Evolutionary conservation across 2,113 vertebrate genomes (phyloP).

Genomic region (Anas platyrhynchos): DNA sequence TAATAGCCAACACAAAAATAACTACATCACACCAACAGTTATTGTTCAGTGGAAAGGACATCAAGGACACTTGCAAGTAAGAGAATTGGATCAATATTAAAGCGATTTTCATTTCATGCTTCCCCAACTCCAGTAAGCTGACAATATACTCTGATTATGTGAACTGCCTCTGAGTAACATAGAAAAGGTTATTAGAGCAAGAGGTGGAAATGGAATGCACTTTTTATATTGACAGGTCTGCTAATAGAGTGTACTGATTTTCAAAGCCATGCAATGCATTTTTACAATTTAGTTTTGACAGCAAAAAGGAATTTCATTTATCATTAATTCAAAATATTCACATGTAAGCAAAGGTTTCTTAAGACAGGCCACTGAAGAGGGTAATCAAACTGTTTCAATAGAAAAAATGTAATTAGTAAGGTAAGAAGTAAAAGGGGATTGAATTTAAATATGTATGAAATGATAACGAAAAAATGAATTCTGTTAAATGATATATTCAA

Average conservation of each 20-base stretch:
- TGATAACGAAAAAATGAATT: conserved; percentile 48
- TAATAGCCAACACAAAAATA: conserved; percentile 65
- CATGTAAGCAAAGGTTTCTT: conserved; percentile 64
- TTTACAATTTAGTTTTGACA: conserved; percentile 76
- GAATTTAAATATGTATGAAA: conserved; percentile 52
- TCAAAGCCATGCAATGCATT: conserved; percentile 75
- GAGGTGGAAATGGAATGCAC: conserved; percentile 87
- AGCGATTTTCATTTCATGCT: conserved; percentile 99
- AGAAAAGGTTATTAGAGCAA: conserved; percentile 89
- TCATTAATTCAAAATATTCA: conserved; percentile 75
- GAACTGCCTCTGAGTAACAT: conserved; percentile 84
- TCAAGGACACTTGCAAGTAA: conserved; percentile 93
- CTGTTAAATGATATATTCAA: not conserved
- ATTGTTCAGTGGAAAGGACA: conserved; percentile 80
- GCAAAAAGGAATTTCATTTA: conserved; percentile 76
- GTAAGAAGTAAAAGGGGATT: conserved; percentile 38
- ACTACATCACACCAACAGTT: conserved; percentile 77
- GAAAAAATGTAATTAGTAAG: conserved; percentile 68
- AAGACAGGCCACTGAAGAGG: conserved; percentile 29
- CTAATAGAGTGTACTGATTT: conserved; percentile 90
- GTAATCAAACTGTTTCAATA: conserved; percentile 46
- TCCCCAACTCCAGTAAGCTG: conserved; percentile 95
- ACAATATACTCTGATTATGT: conserved; percentile 91
- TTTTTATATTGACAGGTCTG: conserved; percentile 91
- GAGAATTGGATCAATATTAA: conserved; percentile 98